Conservation (phyloP, 2,797 vertebrate genomes). For the Lophotriccus pileatus region DNA sequence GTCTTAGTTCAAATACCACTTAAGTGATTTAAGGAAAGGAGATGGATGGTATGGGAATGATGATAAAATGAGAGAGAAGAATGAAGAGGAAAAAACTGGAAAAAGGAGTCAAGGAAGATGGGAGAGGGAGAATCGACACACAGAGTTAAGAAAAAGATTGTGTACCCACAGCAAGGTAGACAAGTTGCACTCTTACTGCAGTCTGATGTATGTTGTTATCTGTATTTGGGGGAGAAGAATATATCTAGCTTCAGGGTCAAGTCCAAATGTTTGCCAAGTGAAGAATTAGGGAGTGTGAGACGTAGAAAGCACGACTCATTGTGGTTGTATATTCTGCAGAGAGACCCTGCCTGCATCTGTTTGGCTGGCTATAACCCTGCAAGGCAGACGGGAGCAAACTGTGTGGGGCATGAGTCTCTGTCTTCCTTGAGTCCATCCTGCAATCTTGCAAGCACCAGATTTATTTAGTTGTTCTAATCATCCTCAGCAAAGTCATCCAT, state of each 20-base stretch:
- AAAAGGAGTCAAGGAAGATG: neutral
- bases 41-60: neutral
- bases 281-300: neutral
- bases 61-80: neutral
- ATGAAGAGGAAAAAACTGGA: neutral
- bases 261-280: neutral
- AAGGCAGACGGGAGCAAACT: neutral
- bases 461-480: conserved; percentile 2
- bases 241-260: neutral
- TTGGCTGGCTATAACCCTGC: neutral
- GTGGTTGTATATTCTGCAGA: neutral
- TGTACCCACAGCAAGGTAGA: neutral
- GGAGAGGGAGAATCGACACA: neutral
- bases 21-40: neutral
- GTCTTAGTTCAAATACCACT: neutral
- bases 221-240: neutral
- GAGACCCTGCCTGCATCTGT: neutral
- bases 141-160: neutral
- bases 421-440: neutral
- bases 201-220: neutral
- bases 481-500: neutral
- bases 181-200: neutral
- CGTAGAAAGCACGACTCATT: neutral
- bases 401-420: neutral
- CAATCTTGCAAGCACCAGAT: neutral